Evolutionary conservation across 1,140 invertebrate genomes (phyloP).

Genomic region (Nebria ingens): DNA sequence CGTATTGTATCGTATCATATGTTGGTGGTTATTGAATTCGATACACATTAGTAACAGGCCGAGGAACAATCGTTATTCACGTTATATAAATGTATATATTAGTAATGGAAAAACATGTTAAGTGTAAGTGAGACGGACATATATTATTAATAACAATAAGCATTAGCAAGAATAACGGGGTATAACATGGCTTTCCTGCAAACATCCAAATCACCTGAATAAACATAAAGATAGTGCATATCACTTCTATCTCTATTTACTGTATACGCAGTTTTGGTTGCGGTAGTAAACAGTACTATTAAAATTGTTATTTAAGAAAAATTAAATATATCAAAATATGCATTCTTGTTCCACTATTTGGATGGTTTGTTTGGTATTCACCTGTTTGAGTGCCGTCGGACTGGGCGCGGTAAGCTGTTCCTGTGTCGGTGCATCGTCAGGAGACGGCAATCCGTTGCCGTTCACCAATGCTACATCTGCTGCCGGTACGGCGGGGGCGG

Average conservation of each 20-base stretch:
- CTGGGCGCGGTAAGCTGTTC: constrained; percentile 19
- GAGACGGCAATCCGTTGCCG: constrained; percentile 27
- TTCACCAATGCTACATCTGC: constrained; percentile 22
- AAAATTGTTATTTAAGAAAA: too few species aligned
- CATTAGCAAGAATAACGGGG: too few species aligned
- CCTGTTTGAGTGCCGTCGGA: constrained; percentile 27
- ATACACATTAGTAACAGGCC: neutral
- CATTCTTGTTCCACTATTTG: constrained; percentile 14
- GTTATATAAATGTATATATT: too few species aligned
- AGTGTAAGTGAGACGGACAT: too few species aligned
- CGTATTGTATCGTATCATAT: neutral
- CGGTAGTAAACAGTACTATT: too few species aligned
- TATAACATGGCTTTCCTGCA: too few species aligned
- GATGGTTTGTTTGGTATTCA: constrained; percentile 25
- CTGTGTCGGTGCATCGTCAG: constrained; percentile 17
- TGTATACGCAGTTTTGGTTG: too few species aligned
- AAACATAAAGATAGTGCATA: too few species aligned
- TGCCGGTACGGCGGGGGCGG: constrained; percentile 11
- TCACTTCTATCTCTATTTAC: too few species aligned
- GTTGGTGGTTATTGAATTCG: neutral
- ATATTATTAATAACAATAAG: too few species aligned
- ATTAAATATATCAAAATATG: too few species aligned
- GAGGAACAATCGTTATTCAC: neutral
- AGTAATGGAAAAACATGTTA: neutral
- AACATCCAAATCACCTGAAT: too few species aligned